Percentiles rank a stretch among this genome's conserved stretches.
These are phyloP conservation scores for Heliornis fulica DNA, from an alignment of 2,113 vertebrate genomes.

Conservation along the genomic window DNA sequence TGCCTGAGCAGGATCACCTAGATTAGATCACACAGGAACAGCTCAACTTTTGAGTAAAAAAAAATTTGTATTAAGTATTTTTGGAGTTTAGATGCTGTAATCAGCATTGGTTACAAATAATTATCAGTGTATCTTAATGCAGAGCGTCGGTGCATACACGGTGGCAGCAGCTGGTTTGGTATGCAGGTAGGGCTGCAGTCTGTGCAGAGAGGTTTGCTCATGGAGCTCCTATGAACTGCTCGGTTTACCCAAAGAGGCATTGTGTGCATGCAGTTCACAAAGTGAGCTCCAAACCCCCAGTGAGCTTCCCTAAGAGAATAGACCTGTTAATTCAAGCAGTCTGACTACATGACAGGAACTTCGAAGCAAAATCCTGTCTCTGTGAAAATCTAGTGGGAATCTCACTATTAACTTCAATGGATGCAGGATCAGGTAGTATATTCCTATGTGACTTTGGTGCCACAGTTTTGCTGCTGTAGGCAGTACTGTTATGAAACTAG, in stretches of 20 bases:
- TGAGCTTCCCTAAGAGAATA: not conserved
- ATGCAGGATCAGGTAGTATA: not conserved
- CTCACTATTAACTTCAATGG: not conserved
- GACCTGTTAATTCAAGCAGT: not conserved
- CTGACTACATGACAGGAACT: not conserved
- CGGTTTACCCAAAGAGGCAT: not conserved
- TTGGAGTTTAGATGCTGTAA: not conserved
- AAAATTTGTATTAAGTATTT: not conserved
- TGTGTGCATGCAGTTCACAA: not conserved
- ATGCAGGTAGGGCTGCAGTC: not conserved
- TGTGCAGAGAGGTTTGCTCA: not conserved
- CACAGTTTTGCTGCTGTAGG: not conserved
- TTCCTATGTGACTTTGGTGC: not conserved
- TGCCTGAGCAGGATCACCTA: too few relatives aligned
- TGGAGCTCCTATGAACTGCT: not conserved
- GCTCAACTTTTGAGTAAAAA: too few relatives aligned
- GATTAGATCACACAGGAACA: too few relatives aligned
- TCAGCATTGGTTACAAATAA: not conserved
- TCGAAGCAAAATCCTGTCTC: not conserved
- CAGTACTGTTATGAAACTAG: not conserved
- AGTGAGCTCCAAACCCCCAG: not conserved
- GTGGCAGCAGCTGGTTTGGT: not conserved
- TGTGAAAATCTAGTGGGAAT: not conserved
- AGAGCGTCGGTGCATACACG: not conserved
- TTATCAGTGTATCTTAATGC: not conserved